These are phyloP conservation scores for Tadarida brasiliensis DNA, from an alignment of 2,797 vertebrate species.

Conservation along the genomic window DNA sequence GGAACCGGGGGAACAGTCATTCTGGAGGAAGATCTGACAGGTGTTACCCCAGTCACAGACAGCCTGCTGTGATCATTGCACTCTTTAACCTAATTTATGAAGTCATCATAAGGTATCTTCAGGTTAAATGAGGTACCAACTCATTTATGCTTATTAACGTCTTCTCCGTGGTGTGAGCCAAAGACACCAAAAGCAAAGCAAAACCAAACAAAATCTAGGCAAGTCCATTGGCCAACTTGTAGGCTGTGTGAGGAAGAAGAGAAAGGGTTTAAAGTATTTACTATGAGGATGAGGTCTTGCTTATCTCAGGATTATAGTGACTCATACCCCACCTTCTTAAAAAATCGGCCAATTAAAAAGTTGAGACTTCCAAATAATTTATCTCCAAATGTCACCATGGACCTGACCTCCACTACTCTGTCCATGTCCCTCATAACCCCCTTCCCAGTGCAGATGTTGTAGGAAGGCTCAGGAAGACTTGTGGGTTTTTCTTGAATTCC, in stretches of 20 bases:
- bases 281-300: not conserved
- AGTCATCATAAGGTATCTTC: not conserved
- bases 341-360: constrained; percentile 2
- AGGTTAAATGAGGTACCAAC: not conserved
- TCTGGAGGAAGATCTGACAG: not conserved
- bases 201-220: not conserved
- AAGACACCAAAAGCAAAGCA: not conserved
- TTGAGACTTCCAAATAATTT: not conserved
- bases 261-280: not conserved
- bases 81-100: not conserved
- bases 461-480: not conserved
- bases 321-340: not conserved
- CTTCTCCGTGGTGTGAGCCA: not conserved
- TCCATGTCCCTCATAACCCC: not conserved
- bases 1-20: not conserved
- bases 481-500: not conserved
- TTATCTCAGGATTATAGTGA: not conserved
- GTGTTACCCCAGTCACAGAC: not conserved
- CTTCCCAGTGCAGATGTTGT: not conserved
- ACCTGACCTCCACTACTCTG: not conserved
- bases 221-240: not conserved
- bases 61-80: not conserved
- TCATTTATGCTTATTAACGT: not conserved
- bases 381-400: not conserved
- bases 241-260: not conserved